Evolutionary conservation across 2,797 vertebrate species (phyloP).

Genomic region (Mormyrops attenuatus): DNA sequence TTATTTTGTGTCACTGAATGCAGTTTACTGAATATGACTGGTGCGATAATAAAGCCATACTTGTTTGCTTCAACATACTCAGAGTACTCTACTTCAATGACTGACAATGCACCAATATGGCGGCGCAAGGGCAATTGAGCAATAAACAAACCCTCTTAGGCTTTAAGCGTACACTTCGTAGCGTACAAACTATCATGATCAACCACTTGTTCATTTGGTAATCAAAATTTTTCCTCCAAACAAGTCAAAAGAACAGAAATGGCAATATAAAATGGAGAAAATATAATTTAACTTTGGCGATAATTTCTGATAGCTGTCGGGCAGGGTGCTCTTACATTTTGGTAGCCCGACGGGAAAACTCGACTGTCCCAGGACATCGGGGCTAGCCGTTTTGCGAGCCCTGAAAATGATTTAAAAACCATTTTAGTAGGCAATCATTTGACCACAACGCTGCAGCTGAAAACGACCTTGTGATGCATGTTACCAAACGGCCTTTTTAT

Average conservation of each 20-base stretch:
- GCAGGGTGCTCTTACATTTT: not conserved
- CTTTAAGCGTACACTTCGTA: not conserved
- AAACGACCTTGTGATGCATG: not conserved
- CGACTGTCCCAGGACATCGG: not conserved
- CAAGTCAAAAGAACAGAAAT: not conserved
- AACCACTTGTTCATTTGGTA: not conserved
- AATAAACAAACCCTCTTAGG: not conserved
- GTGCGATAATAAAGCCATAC: not conserved
- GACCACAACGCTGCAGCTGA: not conserved
- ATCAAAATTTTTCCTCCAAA: not conserved
- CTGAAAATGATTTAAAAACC: not conserved
- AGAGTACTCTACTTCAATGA: not conserved
- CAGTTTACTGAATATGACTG: not conserved
- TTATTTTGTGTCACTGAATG: not conserved
- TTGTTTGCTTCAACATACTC: not conserved
- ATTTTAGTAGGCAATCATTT: not conserved
- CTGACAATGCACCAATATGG: not conserved
- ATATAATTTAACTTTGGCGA: not conserved
- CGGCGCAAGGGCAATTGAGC: not conserved
- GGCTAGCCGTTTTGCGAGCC: not conserved
- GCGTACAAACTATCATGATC: not conserved
- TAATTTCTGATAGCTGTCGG: not conserved
- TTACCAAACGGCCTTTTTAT: not conserved
- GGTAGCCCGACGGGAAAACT: not conserved
- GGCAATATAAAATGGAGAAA: not conserved